These are phyloP conservation scores for Mustela nigripes DNA, from an alignment of 2,113 vertebrate species.

Conservation along the genomic window DNA sequence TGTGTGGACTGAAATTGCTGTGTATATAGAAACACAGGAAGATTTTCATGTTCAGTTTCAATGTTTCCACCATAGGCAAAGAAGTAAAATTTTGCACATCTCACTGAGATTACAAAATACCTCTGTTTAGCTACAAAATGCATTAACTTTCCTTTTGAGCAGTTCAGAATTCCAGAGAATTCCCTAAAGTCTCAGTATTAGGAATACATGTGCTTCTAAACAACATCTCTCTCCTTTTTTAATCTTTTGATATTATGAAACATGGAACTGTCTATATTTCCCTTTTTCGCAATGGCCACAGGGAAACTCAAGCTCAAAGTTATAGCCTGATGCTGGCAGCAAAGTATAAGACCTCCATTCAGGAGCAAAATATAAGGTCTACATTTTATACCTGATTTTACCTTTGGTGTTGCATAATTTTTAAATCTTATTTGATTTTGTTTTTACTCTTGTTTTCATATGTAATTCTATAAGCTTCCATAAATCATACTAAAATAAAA, in stretches of 20 bases:
- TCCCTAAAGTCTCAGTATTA: neutral
- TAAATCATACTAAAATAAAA: slow-evolving; percentile 11
- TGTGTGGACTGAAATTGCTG: neutral
- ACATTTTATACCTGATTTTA: neutral
- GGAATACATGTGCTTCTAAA: neutral
- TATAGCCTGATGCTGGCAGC: neutral
- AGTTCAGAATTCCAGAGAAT: slow-evolving; percentile 31
- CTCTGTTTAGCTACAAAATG: neutral
- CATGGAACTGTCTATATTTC: neutral
- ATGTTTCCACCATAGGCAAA: neutral
- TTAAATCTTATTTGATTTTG: neutral
- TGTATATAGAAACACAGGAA: neutral
- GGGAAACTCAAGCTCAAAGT: slow-evolving; percentile 6
- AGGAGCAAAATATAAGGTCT: neutral
- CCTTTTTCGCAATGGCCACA: neutral
- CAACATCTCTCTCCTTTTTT: neutral
- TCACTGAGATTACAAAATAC: neutral
- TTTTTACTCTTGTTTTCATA: neutral
- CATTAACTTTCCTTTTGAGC: slow-evolving; percentile 4
- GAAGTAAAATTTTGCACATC: neutral
- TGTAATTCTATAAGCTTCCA: neutral
- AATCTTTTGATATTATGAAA: neutral
- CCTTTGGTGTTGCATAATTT: neutral
- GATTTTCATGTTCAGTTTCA: neutral
- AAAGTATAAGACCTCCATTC: neutral